Conservation (phyloP, 2,113 vertebrate species). For the Seriola rivoliana region DNA sequence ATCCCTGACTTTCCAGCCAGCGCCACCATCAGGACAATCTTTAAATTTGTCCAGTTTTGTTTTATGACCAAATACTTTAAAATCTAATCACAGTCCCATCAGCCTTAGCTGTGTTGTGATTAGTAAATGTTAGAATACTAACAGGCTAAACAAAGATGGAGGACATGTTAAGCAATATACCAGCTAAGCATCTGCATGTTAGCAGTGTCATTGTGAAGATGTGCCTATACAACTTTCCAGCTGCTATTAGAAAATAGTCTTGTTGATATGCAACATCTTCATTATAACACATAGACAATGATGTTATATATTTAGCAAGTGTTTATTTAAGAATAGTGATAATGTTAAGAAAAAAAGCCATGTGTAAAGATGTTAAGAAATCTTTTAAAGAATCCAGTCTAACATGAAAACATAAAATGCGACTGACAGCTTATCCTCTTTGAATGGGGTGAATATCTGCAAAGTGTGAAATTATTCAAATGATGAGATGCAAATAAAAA, state of each 20-base stretch:
- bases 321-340: neutral
- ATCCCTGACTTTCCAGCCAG: too few species aligned
- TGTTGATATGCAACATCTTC: neutral
- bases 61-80: neutral
- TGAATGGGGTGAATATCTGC: neutral
- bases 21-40: too few species aligned
- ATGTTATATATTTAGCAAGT: neutral
- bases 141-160: neutral
- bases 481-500: slow-evolving; percentile 3
- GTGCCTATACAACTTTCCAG: too few species aligned
- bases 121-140: neutral
- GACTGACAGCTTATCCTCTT: neutral
- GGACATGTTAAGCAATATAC: neutral
- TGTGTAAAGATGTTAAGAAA: neutral
- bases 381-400: neutral
- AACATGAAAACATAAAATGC: neutral
- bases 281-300: neutral
- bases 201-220: neutral
- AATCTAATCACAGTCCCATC: too few species aligned
- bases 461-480: neutral
- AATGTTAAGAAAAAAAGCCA: too few species aligned
- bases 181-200: too few species aligned
- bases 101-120: neutral
- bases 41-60: neutral
- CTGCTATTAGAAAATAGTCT: too few species aligned